Base-by-base conservation (phyloP, 2,113 vertebrate species). In the Pituophis catenifer region DNA sequence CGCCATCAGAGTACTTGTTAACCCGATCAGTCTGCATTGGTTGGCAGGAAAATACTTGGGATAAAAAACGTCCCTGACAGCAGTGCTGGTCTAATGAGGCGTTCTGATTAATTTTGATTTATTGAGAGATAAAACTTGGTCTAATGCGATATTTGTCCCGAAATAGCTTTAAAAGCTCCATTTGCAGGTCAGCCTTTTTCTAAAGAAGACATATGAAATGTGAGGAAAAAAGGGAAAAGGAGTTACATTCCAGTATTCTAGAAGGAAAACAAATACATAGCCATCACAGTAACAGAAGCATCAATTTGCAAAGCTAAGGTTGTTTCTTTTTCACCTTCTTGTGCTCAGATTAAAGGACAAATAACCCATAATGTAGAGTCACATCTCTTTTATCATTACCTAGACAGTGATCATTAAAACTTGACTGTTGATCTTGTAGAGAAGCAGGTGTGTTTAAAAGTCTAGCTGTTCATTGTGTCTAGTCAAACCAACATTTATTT, bases 271-370 rank as follows among this genome's bases (percentile, higher is more conserved):
- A 38, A 48, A 90, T 24, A 58, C 19, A 38, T 58, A 70, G 3
- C 12, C 70, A 54, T 52, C 81, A 81, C 29, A 0, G 24, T n/a
- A n/a, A 44, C 17, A 23, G 75, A 91, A 91, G 55, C 24, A 59
- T 57, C 38, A 94, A 62, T 3, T 62, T 57, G 44, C 62, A n/a
- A 9, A 75, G 91, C 44, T n/a, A 86, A n/a, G 52, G 57, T 44
- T 38, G 81, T 3, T 93, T 24, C 95, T 88, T 19, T 92, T 89
- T 95, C 85, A 5, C n/a, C 7, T 94, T 8, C 85, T n/a, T 24
- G 6, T 58, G 1, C 23, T 91, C 70, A 89, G 11, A 88, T 90
- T 13, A 89, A 90, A 88, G 38, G 95, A 4, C 9, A 59, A 48
- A 58, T 29, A 88, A 29, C 86, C 70, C 8, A 88, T 23, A 55